Evolutionary conservation across 1,140 invertebrate species (phyloP).

Genomic region (Daktulosphaira vitifoliae): DNA sequence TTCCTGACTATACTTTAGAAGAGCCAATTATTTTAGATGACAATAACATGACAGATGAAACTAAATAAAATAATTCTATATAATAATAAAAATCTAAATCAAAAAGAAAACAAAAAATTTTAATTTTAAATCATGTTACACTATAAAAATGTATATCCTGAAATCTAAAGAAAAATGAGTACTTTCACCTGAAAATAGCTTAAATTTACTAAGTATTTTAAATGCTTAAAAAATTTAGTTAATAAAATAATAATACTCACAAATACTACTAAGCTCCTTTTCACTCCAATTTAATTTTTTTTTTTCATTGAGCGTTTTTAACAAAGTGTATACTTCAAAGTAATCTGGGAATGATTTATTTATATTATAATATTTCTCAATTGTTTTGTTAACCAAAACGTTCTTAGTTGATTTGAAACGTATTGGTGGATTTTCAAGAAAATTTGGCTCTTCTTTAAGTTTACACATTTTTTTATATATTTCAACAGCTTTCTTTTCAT

Average conservation of each 20-base stretch:
- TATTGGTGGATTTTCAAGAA: constrained; percentile 1
- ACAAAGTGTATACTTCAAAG: constrained; percentile 22
- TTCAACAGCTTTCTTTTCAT: constrained; percentile 13
- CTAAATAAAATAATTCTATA: too few relatives aligned
- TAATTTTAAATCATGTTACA: too few relatives aligned
- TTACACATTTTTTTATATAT: constrained; percentile 19
- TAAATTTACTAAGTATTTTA: too few relatives aligned
- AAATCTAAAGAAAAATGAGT: too few relatives aligned
- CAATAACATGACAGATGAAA: too few relatives aligned
- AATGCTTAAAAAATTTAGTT: too few relatives aligned
- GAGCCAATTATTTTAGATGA: too few relatives aligned
- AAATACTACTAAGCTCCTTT: neutral
- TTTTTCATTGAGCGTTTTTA: constrained; percentile 2
- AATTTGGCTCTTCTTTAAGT: neutral
- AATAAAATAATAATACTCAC: constrained; percentile 1
- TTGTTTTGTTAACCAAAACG: constrained; percentile 4
- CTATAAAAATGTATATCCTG: too few relatives aligned
- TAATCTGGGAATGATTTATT: constrained; percentile 12
- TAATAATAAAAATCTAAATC: too few relatives aligned
- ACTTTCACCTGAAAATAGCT: too few relatives aligned
- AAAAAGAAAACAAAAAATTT: too few relatives aligned
- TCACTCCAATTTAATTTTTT: constrained; percentile 21
- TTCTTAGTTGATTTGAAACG: constrained; percentile 1
- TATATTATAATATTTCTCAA: constrained; percentile 22
- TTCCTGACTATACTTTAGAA: too few relatives aligned